Base-by-base conservation (phyloP, 1,140 invertebrate genomes). In the Aphelenchoides avenae region DNA sequence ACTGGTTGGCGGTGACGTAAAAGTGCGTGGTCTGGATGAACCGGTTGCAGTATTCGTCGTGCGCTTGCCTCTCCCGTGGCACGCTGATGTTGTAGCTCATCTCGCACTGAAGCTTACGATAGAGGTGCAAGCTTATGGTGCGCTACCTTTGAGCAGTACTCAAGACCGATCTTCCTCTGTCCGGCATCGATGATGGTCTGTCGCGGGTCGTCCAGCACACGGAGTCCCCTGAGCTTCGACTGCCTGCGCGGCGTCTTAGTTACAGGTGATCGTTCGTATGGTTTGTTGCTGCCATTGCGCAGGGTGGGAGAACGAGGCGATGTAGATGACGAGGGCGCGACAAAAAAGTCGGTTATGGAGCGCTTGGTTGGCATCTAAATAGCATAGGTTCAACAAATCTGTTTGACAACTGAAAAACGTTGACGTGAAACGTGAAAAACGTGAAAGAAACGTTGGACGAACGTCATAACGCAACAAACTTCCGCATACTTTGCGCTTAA, bases 111-210 rank as follows among this genome's bases (percentile, higher is more conserved):
- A 67, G 2, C 15, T 15, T 48, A 3, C 15, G 29, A 48, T 6
- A 6, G 27, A 47, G 18, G 30, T 20, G 30, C 44, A 33, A 20
- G 5, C 26, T 0, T 13, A 15, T 2, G 20, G 18, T 7, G 20
- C 37, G 29, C 18, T 31, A 66, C 64, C 31, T 61, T 43, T 31
- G 27, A 20, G 40, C 64, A 66, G 24, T 54, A 40, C 30, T 64
- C 57, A 13, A 70, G 15, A 7, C 64, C 64, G 48, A 66, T 49
- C 11, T 65, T 57, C 24, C 50, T 53, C 37, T 70, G 66, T 2
- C 64, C 64, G 36, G 57, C 60, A 56, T 66, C 64, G 24, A 66
- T n/a, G 15, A 70, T 64, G 22, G 30, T 66, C 48, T 66, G 64
- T 9, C 24, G 43, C 9, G 33, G 9, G 37, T 3, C 41, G 4